Conservation (phyloP, 1,140 invertebrate species). For the Coptotermes formosanus region DNA sequence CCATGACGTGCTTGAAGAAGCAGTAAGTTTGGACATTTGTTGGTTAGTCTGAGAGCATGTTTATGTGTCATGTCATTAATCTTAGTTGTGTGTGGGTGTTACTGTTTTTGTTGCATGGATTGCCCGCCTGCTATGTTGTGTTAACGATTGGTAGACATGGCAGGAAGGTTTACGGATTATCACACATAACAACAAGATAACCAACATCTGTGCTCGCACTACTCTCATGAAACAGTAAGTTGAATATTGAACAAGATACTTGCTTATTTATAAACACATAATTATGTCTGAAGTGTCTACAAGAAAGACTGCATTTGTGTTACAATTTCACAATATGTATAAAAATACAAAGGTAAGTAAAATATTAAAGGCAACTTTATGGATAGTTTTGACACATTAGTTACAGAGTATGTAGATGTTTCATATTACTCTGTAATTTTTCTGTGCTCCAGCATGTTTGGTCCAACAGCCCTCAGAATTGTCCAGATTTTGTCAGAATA, state of each 20-base stretch:
- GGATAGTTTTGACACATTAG: too few species aligned
- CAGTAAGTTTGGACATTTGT: slow-evolving; percentile 77
- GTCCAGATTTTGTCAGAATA: too few species aligned
- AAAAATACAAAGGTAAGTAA: too few species aligned
- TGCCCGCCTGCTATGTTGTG: background rate
- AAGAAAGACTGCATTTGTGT: background rate
- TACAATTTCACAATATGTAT: background rate
- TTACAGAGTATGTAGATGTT: too few species aligned
- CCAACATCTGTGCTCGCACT: slow-evolving; percentile 92
- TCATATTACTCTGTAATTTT: too few species aligned
- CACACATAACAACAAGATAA: slow-evolving; percentile 96
- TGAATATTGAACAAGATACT: too few species aligned
- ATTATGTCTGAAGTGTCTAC: too few species aligned
- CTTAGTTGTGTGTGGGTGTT: background rate
- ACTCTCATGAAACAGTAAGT: slow-evolving; percentile 99
- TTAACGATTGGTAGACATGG: slow-evolving; percentile 70
- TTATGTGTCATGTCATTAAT: background rate
- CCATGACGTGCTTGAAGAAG: slow-evolving; percentile 97
- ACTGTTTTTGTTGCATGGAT: slow-evolving; percentile 7
- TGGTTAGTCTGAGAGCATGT: background rate
- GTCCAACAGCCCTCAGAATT: too few species aligned
- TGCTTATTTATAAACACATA: too few species aligned
- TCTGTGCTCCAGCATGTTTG: too few species aligned
- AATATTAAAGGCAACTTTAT: too few species aligned
- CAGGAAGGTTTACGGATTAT: slow-evolving; percentile 83